A percentile compares a stretch with the other conserved stretches of the same genome.
Conservation (phyloP, 92 coral and sea anemone genomes). For the Porites evermanni region DNA sequence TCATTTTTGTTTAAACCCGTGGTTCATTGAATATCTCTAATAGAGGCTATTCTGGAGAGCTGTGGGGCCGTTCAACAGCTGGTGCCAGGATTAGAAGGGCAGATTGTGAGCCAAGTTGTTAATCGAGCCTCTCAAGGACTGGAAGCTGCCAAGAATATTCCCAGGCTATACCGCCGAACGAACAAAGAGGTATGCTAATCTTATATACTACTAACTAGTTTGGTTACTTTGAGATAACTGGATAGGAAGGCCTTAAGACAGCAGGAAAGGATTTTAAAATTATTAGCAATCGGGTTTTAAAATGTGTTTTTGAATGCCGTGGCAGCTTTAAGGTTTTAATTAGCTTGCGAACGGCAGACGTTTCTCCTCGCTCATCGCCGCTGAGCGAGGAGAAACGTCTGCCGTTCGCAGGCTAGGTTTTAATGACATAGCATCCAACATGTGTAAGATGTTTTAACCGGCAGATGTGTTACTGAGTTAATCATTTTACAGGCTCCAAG, state of each 20-base stretch:
- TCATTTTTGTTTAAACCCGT: background rate
- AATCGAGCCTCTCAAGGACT: slow-evolving; percentile 77
- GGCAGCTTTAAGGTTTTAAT: too few species aligned
- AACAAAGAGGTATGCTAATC: slow-evolving; percentile 84
- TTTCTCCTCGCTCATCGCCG: too few species aligned
- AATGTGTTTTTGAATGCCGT: too few species aligned
- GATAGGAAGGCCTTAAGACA: too few species aligned
- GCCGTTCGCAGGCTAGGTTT: too few species aligned
- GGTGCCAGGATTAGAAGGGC: slow-evolving; percentile 79
- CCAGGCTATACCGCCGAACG: slow-evolving; percentile 94
- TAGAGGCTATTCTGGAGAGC: slow-evolving; percentile 81
- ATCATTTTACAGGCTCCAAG: slow-evolving; percentile 74
- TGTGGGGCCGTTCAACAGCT: slow-evolving; percentile 69
- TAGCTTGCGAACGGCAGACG: too few species aligned
- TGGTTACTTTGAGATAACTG: background rate
- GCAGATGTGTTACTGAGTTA: background rate
- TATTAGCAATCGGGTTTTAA: background rate
- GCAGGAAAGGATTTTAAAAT: background rate
- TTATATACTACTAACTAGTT: background rate
- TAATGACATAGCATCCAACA: too few species aligned
- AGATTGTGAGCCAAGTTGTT: slow-evolving; percentile 83
- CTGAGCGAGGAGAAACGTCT: too few species aligned
- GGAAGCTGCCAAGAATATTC: slow-evolving; percentile 96
- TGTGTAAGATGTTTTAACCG: background rate
- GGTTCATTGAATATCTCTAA: background rate